Evolutionary conservation across 2,797 vertebrate species (phyloP).

Genomic region (Hozukius guyotensis): DNA sequence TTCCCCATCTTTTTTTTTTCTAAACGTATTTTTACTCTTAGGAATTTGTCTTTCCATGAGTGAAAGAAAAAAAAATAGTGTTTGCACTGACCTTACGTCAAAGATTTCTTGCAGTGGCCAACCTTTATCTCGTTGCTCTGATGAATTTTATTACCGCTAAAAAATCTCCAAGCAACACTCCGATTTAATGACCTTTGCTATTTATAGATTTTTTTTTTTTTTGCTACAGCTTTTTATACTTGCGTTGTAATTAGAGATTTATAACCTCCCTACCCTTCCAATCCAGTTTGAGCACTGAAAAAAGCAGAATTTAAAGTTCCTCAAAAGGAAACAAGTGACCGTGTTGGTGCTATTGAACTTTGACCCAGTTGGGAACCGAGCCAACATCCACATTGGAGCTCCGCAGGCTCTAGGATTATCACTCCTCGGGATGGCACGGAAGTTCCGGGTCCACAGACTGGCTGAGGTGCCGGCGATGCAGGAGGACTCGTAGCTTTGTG

Average conservation of each 20-base stretch:
- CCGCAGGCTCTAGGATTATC: conserved; percentile 21
- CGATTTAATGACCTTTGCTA: conserved; percentile 45
- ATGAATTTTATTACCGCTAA: conserved; percentile 27
- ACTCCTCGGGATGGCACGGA: neutral
- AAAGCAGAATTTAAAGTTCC: conserved; percentile 24
- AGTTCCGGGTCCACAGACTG: neutral
- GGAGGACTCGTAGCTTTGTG: conserved; percentile 37
- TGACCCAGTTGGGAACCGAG: conserved; percentile 38
- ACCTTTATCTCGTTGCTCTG: conserved; percentile 17
- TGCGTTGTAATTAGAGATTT: conserved; percentile 30
- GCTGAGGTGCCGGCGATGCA: neutral
- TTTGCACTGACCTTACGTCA: conserved; percentile 46
- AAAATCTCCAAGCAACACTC: conserved; percentile 6
- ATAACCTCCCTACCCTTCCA: neutral
- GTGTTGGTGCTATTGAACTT: conserved; percentile 63
- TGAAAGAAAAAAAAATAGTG: conserved; percentile 27
- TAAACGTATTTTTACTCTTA: conserved; percentile 35
- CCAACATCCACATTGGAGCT: conserved; percentile 7
- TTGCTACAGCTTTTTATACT: conserved; percentile 48
- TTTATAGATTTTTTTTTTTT: conserved; percentile 45
- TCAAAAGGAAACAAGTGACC: conserved; percentile 21
- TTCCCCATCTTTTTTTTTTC: conserved; percentile 10
- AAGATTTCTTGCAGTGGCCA: conserved; percentile 31
- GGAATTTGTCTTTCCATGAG: conserved; percentile 52
- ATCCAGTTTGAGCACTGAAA: conserved; percentile 40